A percentile compares a stretch with the other conserved stretches of the same genome.
phyloP scores from a whole-genome alignment of 2,113 vertebrate genomes.

The Forbesichthys papilliferus region DNA sequence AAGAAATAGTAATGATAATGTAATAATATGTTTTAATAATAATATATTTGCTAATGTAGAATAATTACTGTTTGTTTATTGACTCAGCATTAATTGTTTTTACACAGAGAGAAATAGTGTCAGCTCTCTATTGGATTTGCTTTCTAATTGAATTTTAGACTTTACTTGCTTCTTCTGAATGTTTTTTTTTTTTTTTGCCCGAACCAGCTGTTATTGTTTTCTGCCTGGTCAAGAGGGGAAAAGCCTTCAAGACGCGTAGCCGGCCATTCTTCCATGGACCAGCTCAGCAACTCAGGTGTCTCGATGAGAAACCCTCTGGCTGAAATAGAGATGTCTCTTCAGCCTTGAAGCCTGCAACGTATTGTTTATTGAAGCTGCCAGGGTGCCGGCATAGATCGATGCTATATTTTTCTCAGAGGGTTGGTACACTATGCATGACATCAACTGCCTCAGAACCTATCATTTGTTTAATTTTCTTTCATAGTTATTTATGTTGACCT shows the following conservation, averaged over 20 bases:
- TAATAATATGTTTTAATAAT: no score
- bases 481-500: constrained; percentile 66
- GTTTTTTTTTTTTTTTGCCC: no score
- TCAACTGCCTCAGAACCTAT: constrained; percentile 43
- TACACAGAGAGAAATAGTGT: no score
- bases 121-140: no score
- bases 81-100: no score
- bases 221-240: background rate
- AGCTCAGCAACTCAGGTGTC: constrained; percentile 52
- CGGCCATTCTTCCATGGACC: constrained; percentile 41
- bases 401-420: constrained; percentile 62
- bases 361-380: constrained; percentile 75
- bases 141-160: no score
- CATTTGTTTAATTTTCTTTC: constrained; percentile 62
- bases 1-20: no score
- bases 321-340: constrained; percentile 68
- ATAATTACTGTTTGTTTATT: no score
- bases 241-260: background rate
- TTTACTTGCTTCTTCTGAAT: no score
- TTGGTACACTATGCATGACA: constrained; percentile 58
- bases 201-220: background rate
- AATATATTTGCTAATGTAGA: no score
- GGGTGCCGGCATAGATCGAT: constrained; percentile 65
- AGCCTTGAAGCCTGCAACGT: constrained; percentile 70
- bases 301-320: constrained; percentile 45